Conservation (phyloP, 2,888 invertebrate genomes). For the Drosophila affinis region DNA sequence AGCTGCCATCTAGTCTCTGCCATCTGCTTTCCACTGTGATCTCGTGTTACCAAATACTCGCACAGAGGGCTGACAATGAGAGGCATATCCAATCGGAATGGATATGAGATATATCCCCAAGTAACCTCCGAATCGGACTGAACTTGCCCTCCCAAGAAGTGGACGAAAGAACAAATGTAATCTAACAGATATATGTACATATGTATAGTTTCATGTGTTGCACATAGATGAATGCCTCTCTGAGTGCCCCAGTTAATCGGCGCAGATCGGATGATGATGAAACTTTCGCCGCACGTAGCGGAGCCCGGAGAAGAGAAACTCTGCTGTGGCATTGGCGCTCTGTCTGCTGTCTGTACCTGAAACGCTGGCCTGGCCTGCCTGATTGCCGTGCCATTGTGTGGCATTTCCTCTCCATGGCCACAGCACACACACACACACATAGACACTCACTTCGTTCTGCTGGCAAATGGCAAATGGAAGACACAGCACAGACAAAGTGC, state of each 20-base stretch:
- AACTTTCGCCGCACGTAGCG: neutral
- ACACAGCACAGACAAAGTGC: constrained; percentile 16
- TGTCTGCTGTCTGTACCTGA: neutral
- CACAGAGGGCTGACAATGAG: neutral
- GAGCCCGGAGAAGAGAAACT: neutral
- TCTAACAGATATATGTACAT: too few relatives aligned
- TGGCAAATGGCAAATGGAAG: neutral
- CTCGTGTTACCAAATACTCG: neutral
- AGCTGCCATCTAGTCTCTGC: too few relatives aligned
- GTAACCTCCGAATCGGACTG: too few relatives aligned
- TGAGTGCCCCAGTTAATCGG: neutral
- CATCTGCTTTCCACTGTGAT: neutral
- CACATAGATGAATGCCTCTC: neutral
- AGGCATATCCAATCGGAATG: too few relatives aligned
- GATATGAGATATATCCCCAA: too few relatives aligned
- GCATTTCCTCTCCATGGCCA: constrained; percentile 45
- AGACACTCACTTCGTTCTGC: neutral
- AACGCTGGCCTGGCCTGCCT: neutral
- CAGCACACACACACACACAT: neutral
- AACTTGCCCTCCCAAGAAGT: neutral
- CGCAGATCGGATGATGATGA: neutral
- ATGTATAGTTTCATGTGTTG: neutral
- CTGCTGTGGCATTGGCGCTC: neutral
- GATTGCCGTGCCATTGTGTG: constrained; percentile 45
- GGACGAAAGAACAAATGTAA: too few relatives aligned